Conservation (phyloP, 1,140 invertebrate species). For the Dendroctonus valens region DNA sequence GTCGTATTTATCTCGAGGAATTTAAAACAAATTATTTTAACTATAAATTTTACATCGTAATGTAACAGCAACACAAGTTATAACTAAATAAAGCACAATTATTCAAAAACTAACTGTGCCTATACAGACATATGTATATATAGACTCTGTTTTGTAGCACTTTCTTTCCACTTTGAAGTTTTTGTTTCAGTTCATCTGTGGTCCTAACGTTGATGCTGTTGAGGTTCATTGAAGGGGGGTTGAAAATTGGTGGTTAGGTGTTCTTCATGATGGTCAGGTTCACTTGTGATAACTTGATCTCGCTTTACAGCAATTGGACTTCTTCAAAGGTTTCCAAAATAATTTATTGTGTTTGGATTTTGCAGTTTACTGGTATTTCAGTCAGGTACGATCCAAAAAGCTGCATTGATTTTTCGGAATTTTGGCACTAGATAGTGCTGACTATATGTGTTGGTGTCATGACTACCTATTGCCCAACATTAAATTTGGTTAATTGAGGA, state of each 20-base stretch:
- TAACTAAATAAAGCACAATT: conserved; percentile 5
- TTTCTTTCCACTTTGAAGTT: conserved; percentile 5
- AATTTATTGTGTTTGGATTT: too few species aligned
- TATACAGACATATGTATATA: conserved; percentile 5
- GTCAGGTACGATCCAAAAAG: conserved; percentile 17
- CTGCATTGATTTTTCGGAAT: conserved; percentile 2
- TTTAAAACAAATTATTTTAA: conserved; percentile 13
- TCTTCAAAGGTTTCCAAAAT: conserved; percentile 13
- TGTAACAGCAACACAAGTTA: neutral
- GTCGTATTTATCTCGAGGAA: neutral
- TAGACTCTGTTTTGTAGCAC: neutral
- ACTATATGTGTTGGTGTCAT: conserved; percentile 1
- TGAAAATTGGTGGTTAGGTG: neutral
- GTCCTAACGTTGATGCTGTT: conserved; percentile 8
- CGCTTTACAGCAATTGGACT: neutral
- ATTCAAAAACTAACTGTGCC: conserved; percentile 16
- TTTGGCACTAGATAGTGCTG: conserved; percentile 3
- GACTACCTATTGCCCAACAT: conserved; percentile 17
- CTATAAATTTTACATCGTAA: too few species aligned
- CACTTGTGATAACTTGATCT: conserved; percentile 6
- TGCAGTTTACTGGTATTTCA: conserved; percentile 13
- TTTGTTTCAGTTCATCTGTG: neutral
- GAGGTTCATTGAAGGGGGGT: conserved; percentile 11
- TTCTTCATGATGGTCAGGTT: neutral
- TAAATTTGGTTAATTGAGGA: conserved; percentile 12